phyloP scores from a whole-genome alignment of 92 coral and sea anemone genomes.

The Porites rus region DNA sequence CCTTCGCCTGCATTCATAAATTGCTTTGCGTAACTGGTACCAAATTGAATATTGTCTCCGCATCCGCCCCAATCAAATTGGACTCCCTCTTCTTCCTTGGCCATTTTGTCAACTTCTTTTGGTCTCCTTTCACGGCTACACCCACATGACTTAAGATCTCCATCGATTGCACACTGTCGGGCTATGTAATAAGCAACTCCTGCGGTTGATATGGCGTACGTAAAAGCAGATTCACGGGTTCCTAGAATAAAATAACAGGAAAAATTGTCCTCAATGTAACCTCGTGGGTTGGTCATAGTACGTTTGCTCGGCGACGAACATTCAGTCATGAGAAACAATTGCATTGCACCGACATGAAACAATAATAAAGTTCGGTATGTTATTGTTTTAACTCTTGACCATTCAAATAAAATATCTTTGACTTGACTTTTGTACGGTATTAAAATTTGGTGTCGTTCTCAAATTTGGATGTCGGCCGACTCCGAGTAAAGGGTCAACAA shows the following conservation, averaged over 20 bases:
- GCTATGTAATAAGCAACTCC: slow-evolving; percentile 85
- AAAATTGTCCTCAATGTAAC: neutral
- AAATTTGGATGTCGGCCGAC: no score
- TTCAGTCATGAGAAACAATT: neutral
- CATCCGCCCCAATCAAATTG: slow-evolving; percentile 75
- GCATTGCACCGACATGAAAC: neutral
- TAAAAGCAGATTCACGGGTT: slow-evolving; percentile 80
- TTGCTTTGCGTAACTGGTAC: slow-evolving; percentile 40
- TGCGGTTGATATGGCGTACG: slow-evolving; percentile 88
- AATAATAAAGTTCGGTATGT: no score
- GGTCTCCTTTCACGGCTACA: slow-evolving; percentile 77
- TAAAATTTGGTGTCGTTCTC: no score
- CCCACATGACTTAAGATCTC: slow-evolving; percentile 79
- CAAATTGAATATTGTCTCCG: slow-evolving; percentile 76
- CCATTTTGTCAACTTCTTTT: slow-evolving; percentile 30
- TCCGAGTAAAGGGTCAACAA: no score
- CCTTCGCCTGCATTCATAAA: slow-evolving; percentile 76
- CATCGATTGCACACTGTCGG: slow-evolving; percentile 75
- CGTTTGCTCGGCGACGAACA: neutral
- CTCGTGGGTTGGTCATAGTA: no score
- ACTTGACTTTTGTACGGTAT: no score
- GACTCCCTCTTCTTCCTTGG: neutral
- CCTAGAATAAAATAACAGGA: slow-evolving; percentile 47
- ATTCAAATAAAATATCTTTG: neutral
- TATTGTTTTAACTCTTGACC: neutral